These are phyloP conservation scores for Sussaba pulchella DNA, from an alignment of 2,888 invertebrate species.

Conservation along the genomic window DNA sequence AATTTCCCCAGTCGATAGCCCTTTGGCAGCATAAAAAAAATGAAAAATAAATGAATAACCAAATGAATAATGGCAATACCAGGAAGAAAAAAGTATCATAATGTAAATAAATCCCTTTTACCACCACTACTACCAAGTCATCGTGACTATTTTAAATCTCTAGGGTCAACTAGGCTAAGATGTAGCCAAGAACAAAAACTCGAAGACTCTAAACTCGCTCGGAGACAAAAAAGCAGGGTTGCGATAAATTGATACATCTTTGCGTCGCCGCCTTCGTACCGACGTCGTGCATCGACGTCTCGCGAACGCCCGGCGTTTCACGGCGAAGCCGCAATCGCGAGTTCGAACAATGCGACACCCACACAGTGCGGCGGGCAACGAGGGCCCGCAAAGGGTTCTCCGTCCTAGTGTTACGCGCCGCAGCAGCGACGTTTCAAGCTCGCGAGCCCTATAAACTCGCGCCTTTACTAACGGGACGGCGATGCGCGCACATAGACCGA, in stretches of 20 bases:
- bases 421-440: background rate
- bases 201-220: no score
- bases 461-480: slow-evolving; percentile 66
- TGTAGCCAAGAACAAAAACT: no score
- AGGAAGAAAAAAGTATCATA: no score
- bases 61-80: no score
- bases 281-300: slow-evolving; percentile 50
- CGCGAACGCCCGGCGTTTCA: background rate
- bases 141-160: no score
- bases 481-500: slow-evolving; percentile 71
- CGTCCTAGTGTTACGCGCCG: background rate
- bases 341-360: slow-evolving; percentile 17
- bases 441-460: slow-evolving; percentile 31
- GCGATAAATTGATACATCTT: background rate
- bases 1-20: no score
- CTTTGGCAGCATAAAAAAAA: no score
- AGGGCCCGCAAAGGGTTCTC: background rate
- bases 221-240: no score
- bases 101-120: no score
- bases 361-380: background rate
- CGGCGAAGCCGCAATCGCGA: slow-evolving; percentile 46
- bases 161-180: no score
- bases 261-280: background rate
- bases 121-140: no score
- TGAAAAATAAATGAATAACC: no score